Evolutionary conservation across 2,888 invertebrate species (phyloP), one percentile per base, ranked within the genome.

Genomic region (Octonoba sinensis): DNA sequence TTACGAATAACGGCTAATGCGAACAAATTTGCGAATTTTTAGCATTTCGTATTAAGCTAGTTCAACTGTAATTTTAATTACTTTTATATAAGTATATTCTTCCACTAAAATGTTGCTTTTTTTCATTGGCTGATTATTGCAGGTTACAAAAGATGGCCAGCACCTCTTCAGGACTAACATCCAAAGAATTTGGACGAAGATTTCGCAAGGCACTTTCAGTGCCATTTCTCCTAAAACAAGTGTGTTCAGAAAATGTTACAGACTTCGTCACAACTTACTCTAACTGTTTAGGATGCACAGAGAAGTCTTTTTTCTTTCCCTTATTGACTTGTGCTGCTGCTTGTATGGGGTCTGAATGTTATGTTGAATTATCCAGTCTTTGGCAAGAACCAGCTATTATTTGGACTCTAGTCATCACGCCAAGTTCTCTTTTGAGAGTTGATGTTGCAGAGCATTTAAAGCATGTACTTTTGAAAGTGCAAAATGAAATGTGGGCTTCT

Each of bases 401-500:
- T 13, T 84, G 84, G 84, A 84, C 84, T 12, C 49, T 84, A 15
- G 76, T 76, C 12, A 18, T 84, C 11, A 60, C 81, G 8, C 77
- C 81, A 15, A 51, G 20, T n/a, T 72, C 84, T 20, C 62, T 84
- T 1, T 71, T 65, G 22, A 20, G 82, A 16, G 59, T 84, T 11
- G 74, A 84, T 81, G 74, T 84, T 20, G 69, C 78, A 3, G 84
- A 84, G 20, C 75, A 75, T 49, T 49, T 83, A 6, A 83, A 79
- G 18, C 71, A 75, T 13, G 70, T 66, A 20, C 56, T 83, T 20
- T 65, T 74, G 0, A 62, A 70, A 47, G 78, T 74, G 3, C 74
- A 73, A 49, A 60, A 74, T 49, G 72, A 76, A 27, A 46, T 73
- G 0, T 70, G 69, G 69, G 47, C 65, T 2, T 27, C 51, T 18